Percentiles rank a stretch among this genome's conserved stretches.
Conservation (phyloP, 2,113 vertebrate species). For the Origma solitaria region DNA sequence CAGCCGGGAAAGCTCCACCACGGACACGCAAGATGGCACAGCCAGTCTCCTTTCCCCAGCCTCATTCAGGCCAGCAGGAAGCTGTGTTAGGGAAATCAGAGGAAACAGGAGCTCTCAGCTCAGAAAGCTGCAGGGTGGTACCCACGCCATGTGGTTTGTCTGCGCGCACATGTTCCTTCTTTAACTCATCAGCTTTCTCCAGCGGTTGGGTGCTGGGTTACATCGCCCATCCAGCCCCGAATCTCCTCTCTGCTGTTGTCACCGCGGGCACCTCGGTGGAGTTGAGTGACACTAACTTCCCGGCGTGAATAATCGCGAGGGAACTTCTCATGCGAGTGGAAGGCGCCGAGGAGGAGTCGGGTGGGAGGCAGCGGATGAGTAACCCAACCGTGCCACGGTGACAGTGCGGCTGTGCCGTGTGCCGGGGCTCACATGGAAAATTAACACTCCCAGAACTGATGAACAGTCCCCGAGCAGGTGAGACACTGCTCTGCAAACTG, state of each 20-base stretch:
- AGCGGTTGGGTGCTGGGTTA: fast-evolving
- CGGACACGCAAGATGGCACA: not conserved
- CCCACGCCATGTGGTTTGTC: fast-evolving
- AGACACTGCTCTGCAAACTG: not conserved
- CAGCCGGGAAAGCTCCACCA: not conserved
- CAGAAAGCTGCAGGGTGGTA: not conserved
- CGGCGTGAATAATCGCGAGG: not conserved
- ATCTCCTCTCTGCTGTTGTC: not conserved
- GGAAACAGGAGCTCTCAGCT: not conserved
- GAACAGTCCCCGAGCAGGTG: not conserved
- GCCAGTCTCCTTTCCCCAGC: not conserved
- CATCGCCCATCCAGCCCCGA: not conserved
- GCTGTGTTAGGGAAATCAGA: not conserved
- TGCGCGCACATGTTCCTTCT: not conserved
- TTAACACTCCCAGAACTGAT: not conserved
- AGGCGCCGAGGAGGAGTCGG: not conserved
- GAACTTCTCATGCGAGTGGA: not conserved
- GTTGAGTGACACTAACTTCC: not conserved
- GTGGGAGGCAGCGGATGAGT: not conserved
- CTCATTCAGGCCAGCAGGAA: not conserved
- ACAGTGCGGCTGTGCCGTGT: not conserved
- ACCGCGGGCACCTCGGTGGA: not conserved
- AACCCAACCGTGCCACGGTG: not conserved
- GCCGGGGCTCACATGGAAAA: not conserved
- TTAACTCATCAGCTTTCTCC: not conserved